phyloP scores from a whole-genome alignment of 2,797 vertebrate species.

The Schizopygopsis malacanthus region DNA sequence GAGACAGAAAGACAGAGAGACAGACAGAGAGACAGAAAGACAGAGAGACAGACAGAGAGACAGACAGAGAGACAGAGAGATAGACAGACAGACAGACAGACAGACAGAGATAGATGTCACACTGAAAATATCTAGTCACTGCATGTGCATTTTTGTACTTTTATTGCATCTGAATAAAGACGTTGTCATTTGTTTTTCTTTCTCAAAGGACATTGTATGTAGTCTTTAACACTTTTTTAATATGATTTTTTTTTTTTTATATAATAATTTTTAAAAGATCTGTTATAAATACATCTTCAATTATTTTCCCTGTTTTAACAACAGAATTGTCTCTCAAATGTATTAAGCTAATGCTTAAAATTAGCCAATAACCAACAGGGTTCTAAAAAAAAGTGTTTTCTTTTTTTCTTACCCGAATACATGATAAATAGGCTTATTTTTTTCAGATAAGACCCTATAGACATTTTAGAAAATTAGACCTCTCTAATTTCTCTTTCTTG shows the following conservation, averaged over 20 bases:
- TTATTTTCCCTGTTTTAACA: background rate
- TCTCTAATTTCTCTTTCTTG: background rate
- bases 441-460: background rate
- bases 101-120: too few species aligned
- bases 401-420: background rate
- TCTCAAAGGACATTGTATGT: too few species aligned
- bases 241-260: background rate
- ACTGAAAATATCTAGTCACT: background rate
- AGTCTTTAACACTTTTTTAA: too few species aligned
- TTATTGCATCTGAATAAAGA: too few species aligned
- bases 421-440: background rate
- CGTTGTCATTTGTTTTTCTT: too few species aligned
- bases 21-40: too few species aligned
- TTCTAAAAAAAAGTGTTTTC: background rate
- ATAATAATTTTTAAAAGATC: background rate
- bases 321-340: background rate
- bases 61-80: too few species aligned
- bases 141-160: too few species aligned
- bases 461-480: background rate
- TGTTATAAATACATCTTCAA: background rate
- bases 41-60: too few species aligned
- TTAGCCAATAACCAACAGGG: background rate
- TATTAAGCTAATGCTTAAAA: background rate
- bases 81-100: too few species aligned
- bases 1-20: fast-evolving